Conservation (phyloP, 2,113 vertebrate species). For the Poeciliopsis prolifica region DNA sequence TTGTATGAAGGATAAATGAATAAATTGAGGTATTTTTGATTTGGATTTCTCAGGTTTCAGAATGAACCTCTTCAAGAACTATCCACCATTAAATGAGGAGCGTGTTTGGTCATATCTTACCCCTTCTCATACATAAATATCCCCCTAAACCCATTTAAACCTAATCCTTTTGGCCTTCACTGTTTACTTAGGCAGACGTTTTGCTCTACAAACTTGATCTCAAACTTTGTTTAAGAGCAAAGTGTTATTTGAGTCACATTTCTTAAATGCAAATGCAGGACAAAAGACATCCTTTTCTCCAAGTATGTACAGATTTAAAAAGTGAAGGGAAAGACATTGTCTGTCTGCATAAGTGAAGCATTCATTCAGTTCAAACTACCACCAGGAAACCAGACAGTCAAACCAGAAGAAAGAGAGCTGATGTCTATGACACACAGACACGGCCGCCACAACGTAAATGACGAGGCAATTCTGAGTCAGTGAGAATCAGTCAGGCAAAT, state of each 20-base stretch:
- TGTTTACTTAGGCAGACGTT: conserved; percentile 41
- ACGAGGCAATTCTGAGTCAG: conserved; percentile 41
- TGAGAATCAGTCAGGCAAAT: conserved; percentile 50
- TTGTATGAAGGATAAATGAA: neutral
- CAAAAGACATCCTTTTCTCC: conserved; percentile 7
- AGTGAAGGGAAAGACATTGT: conserved; percentile 36
- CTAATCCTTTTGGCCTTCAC: conserved; percentile 66
- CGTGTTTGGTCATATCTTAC: conserved; percentile 70
- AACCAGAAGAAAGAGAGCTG: conserved; percentile 37
- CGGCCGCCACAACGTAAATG: conserved; percentile 31
- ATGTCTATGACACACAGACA: conserved; percentile 47
- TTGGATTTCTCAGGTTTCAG: conserved; percentile 27
- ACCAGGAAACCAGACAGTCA: conserved; percentile 37
- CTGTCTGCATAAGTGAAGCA: conserved; percentile 45
- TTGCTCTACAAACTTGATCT: conserved; percentile 22
- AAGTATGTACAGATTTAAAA: conserved; percentile 14
- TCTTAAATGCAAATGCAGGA: conserved; percentile 14
- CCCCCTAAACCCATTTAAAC: conserved; percentile 51
- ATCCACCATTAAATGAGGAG: conserved; percentile 40
- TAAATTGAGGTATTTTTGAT: conserved; percentile 8
- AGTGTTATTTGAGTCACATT: conserved; percentile 25
- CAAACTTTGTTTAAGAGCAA: conserved; percentile 35
- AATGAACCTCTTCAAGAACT: conserved; percentile 43
- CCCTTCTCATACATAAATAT: conserved; percentile 74
- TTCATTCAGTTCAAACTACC: conserved; percentile 43